Evolutionary conservation across 2,888 invertebrate genomes (phyloP), one percentile per base, ranked within the genome.

Genomic region (Cryptus viduatorius): DNA sequence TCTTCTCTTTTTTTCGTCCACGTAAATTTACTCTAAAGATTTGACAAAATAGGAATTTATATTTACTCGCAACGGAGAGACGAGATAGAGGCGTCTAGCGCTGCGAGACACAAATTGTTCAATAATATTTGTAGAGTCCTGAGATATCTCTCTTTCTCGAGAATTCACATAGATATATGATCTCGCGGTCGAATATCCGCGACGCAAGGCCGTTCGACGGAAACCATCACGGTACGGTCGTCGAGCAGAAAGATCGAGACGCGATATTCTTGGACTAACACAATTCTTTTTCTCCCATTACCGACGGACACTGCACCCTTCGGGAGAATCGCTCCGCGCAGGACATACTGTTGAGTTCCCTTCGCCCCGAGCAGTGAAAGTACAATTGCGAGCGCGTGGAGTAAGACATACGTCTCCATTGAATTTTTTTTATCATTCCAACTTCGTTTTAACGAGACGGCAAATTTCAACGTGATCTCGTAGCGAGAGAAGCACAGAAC

Each of bases 231-330:
- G 83, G 72, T 78, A 72, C 83, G 65, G 69, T 69, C 68, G 65
- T 48, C 42, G 85, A 79, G 79, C 77, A 24, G 69, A 88, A 67
- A 85, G 86, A 86, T 87, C 86, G 87, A 87, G 80, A 61, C 85
- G 86, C 10, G 79, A 87, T 90, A 88, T 89, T 90, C 89, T 88
- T 89, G 89, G 89, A 89, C 87, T 90, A 89, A 90, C 89, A 89
- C 86, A 85, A 91, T 89, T 90, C 90, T 89, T 91, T 90, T 88
- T 88, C 87, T 90, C 87, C 89, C 87, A 89, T 90, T 89, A 89
- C 78, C 46, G 85, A 87, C 88, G 85, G 89, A 87, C 85, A 82
- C 76, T n/a, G 19, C 50, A 12, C 37, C 4, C 14, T 48, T 50
- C n/a, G 16, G 16, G 10, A 50, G 50, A 31, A 31, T 53, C 50